Conservation (phyloP, 2,113 vertebrate species). For the Caretta caretta region DNA sequence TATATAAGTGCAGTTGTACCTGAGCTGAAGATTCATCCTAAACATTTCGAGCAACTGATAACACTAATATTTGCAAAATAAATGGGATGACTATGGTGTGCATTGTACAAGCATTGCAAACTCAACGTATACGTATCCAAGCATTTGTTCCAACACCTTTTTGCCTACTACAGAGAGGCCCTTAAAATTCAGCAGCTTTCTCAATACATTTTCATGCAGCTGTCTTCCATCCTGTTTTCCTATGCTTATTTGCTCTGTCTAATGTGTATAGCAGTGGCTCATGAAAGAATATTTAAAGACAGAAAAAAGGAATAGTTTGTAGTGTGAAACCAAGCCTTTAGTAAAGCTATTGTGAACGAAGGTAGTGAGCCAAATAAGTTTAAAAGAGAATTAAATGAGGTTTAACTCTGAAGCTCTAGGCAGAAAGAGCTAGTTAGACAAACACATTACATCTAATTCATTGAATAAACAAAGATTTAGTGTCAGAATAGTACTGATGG, state of each 20-base stretch:
- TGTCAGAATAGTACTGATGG: conserved; percentile 66
- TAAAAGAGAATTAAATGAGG: conserved; percentile 59
- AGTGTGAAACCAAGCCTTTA: conserved; percentile 37
- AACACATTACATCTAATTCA: conserved; percentile 61
- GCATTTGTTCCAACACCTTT: neutral
- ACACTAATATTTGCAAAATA: neutral
- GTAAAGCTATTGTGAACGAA: conserved; percentile 32
- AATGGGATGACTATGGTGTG: neutral
- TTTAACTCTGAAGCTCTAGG: conserved; percentile 62
- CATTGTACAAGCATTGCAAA: neutral
- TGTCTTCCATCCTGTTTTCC: conserved; percentile 1
- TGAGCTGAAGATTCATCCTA: neutral
- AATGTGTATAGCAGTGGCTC: neutral
- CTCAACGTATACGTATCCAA: neutral
- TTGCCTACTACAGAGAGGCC: neutral
- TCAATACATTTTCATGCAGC: conserved; percentile 4
- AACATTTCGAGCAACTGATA: neutral
- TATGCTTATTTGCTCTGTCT: neutral
- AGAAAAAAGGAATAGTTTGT: conserved; percentile 44
- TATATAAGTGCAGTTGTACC: neutral
- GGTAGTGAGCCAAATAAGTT: conserved; percentile 38
- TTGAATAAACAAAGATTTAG: conserved; percentile 62
- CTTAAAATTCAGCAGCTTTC: neutral
- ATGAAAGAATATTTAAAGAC: conserved; percentile 32
- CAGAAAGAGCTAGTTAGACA: conserved; percentile 72